A percentile compares a stretch with the other conserved stretches of the same genome.
phyloP scores from a whole-genome alignment of 2,113 vertebrate genomes.

The Engystomops pustulosus region DNA sequence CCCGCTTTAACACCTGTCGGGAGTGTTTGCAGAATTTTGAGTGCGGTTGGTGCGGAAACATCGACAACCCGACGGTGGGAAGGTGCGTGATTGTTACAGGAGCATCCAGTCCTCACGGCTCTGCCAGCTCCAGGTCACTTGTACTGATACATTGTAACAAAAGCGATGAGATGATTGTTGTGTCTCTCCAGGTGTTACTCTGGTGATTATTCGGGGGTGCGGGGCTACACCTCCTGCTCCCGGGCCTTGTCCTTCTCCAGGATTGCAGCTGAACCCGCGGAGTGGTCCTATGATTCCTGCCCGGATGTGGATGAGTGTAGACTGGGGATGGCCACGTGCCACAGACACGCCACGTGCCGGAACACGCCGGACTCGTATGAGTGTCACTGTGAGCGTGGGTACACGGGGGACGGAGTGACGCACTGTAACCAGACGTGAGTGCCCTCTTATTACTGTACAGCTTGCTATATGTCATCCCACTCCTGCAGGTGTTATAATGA shows the following conservation, averaged over 20 bases:
- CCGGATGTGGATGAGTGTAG: constrained; percentile 92
- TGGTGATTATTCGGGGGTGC: constrained; percentile 86
- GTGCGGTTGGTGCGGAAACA: constrained; percentile 92
- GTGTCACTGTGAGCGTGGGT: constrained; percentile 89
- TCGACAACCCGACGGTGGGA: constrained; percentile 90
- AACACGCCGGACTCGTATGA: constrained; percentile 91
- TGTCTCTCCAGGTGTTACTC: constrained; percentile 78
- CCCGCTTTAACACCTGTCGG: constrained; percentile 78
- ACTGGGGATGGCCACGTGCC: constrained; percentile 86
- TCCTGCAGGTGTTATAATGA: too few species aligned
- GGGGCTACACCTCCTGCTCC: constrained; percentile 80
- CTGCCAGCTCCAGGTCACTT: too few species aligned
- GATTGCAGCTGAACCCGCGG: constrained; percentile 72
- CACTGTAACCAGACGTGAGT: constrained; percentile 92
- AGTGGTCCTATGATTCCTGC: constrained; percentile 88
- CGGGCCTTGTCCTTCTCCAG: constrained; percentile 80
- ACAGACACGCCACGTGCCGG: constrained; percentile 82
- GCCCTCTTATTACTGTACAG: too few species aligned
- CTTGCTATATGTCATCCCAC: too few species aligned
- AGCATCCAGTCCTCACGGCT: too few species aligned
- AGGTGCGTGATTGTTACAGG: constrained; percentile 73
- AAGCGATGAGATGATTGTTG: too few species aligned
- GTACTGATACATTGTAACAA: too few species aligned
- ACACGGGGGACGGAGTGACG: constrained; percentile 82
- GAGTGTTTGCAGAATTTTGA: constrained; percentile 87